Evolutionary conservation across 2,888 invertebrate genomes (phyloP).

Genomic region (Trissolcus brochymenae): DNA sequence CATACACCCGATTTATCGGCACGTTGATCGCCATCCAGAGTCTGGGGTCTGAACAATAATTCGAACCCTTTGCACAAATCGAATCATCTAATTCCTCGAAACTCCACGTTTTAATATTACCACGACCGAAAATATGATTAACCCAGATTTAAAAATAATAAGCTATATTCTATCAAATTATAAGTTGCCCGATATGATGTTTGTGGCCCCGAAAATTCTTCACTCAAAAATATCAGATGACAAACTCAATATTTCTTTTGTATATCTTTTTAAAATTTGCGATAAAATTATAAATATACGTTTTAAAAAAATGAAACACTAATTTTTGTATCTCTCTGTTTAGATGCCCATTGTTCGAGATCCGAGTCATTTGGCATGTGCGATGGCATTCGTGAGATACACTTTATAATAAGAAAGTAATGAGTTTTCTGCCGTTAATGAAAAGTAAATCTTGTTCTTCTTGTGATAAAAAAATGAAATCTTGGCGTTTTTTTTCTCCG

Average conservation of each 20-base stretch:
- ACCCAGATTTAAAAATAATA: conserved; percentile 37
- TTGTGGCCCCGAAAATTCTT: not conserved
- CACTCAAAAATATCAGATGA: not conserved
- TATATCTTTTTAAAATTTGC: not conserved
- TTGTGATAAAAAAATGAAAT: conserved; percentile 28
- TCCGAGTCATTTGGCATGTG: conserved; percentile 21
- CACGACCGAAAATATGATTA: conserved; percentile 26
- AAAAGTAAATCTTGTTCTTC: conserved; percentile 43
- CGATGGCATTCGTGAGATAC: conserved; percentile 15
- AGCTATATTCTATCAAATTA: conserved; percentile 40
- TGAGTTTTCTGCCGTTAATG: conserved; percentile 30
- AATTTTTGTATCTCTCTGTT: not conserved
- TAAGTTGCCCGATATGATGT: conserved; percentile 10
- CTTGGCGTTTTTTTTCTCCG: conserved; percentile 19
- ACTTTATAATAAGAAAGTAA: conserved; percentile 11
- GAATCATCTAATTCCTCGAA: conserved; percentile 35
- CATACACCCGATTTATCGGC: conserved; percentile 30
- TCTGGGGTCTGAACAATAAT: conserved; percentile 11
- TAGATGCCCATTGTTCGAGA: conserved; percentile 15
- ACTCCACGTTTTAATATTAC: conserved; percentile 6
- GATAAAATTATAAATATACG: conserved; percentile 15
- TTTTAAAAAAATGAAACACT: too few relatives aligned
- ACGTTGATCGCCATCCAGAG: conserved; percentile 20
- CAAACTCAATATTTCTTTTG: not conserved
- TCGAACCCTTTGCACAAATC: conserved; percentile 17